Evolutionary conservation across 2,888 invertebrate species (phyloP).

Genomic region (Hetaerina titia): DNA sequence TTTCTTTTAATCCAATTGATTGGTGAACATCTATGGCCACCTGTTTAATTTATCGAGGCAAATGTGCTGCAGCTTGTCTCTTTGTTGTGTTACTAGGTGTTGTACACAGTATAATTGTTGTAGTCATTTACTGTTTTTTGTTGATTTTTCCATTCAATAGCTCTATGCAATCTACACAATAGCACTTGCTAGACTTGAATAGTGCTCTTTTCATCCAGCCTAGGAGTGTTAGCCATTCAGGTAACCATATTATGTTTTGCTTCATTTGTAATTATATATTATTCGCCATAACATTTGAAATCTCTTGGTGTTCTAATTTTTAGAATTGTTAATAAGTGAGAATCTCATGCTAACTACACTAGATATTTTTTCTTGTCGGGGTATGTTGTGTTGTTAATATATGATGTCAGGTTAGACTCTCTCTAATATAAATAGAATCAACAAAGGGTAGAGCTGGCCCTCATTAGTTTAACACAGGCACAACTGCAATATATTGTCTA

Average conservation of each 20-base stretch:
- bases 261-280: background rate
- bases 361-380: background rate
- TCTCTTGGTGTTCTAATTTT: slow-evolving; percentile 45
- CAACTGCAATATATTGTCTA: background rate
- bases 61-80: slow-evolving; percentile 3
- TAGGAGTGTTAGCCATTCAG: background rate
- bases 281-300: background rate
- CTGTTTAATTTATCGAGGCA: background rate
- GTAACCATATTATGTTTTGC: background rate
- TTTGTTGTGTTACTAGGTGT: background rate
- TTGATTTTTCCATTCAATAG: background rate
- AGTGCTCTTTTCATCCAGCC: background rate
- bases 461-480: background rate
- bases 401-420: slow-evolving; percentile 18
- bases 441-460: background rate
- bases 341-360: slow-evolving; percentile 37
- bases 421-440: background rate
- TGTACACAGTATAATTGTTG: background rate
- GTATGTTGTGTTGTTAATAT: background rate
- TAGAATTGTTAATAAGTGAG: background rate
- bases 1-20: background rate
- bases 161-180: background rate
- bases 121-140: background rate
- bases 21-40: background rate
- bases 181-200: background rate